These are phyloP conservation scores for Pemphredon lugubris DNA, from an alignment of 2,888 invertebrate species.

Conservation along the genomic window DNA sequence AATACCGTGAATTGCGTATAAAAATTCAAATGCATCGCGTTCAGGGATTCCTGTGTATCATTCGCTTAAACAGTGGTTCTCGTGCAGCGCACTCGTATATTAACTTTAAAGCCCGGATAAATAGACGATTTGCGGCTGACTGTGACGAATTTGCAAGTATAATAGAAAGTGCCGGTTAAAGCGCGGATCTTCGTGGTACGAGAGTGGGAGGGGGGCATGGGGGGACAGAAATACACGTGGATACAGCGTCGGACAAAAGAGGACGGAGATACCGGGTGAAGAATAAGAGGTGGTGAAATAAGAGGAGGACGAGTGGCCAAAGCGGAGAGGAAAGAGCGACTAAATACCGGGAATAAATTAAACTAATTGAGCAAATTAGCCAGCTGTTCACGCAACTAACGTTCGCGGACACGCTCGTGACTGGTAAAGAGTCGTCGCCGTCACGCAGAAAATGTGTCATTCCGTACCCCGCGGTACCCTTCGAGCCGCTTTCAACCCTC, in stretches of 20 bases:
- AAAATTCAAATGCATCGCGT: too few species aligned
- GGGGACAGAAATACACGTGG: constrained; percentile 18
- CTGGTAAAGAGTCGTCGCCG: constrained; percentile 13
- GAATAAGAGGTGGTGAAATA: constrained; percentile 5
- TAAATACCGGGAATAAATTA: constrained; percentile 77
- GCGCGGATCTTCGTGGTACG: constrained; percentile 27
- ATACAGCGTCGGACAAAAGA: background rate
- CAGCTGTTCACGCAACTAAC: constrained; percentile 73
- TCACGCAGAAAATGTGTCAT: constrained; percentile 23
- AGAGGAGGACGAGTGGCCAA: constrained; percentile 14
- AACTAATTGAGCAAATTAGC: constrained; percentile 78
- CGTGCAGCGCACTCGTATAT: too few species aligned
- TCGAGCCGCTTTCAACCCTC: too few species aligned
- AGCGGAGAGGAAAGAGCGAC: constrained; percentile 32
- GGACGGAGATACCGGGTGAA: constrained; percentile 8
- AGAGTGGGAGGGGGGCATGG: background rate
- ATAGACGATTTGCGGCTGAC: constrained; percentile 33
- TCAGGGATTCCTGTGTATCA: too few species aligned
- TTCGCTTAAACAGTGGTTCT: too few species aligned
- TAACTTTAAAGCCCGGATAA: constrained; percentile 31
- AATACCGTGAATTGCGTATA: too few species aligned
- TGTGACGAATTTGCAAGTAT: constrained; percentile 59
- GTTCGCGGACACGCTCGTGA: constrained; percentile 34
- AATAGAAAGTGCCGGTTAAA: constrained; percentile 52
- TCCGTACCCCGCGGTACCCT: too few species aligned